Percentiles rank a stretch among this genome's conserved stretches.
These are phyloP conservation scores for Solea solea DNA, from an alignment of 2,113 vertebrate genomes.

Conservation along the genomic window DNA sequence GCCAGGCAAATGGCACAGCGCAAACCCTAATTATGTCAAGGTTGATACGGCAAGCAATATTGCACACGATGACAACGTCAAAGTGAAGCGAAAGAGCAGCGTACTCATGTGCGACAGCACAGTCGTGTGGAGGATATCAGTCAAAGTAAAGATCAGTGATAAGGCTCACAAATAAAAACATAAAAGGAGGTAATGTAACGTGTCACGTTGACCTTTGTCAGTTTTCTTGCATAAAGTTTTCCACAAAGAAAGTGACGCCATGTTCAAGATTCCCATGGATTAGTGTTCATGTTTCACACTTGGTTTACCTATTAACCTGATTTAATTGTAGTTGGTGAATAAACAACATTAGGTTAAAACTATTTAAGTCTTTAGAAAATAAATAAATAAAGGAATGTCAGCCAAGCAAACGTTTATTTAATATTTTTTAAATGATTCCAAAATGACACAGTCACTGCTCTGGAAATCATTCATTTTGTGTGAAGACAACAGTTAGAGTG, in stretches of 20 bases:
- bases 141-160: conserved; percentile 20
- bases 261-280: background rate
- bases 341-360: no score
- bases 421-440: no score
- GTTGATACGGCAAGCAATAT: no score
- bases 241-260: no score
- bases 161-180: background rate
- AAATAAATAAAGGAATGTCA: no score
- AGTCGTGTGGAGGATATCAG: conserved; percentile 2
- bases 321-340: conserved; percentile 1
- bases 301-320: conserved; percentile 30
- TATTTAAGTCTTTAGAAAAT: no score
- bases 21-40: background rate
- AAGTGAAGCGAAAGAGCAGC: background rate
- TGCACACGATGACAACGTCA: background rate
- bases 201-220: background rate
- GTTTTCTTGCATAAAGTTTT: no score
- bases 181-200: background rate
- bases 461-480: no score
- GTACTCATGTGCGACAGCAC: background rate
- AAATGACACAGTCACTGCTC: no score
- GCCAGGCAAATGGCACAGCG: background rate
- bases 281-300: conserved; percentile 1
- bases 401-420: no score
- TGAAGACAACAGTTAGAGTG: no score